Base-by-base conservation (phyloP, 2,797 vertebrate genomes). In the Lates japonicus region DNA sequence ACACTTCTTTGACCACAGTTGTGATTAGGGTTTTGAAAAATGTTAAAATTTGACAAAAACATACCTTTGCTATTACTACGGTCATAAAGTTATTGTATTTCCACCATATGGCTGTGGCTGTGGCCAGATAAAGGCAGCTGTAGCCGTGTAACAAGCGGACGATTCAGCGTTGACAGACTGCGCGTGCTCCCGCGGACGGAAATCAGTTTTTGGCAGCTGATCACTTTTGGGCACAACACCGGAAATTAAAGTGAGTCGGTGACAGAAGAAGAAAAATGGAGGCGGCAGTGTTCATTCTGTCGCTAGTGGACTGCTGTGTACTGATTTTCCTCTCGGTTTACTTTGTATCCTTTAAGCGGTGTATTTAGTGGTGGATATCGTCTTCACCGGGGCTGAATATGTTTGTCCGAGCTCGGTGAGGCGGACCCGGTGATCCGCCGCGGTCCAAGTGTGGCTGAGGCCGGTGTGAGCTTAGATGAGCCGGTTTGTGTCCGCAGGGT, bases 261-360 rank as follows among this genome's bases (percentile, higher is more conserved):
- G 13, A 29, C 58, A 52, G 63, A 78, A 85, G 59, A 74, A 60
- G 55, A 85, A 94, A 89, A 64, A 98, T 98, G 98, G 98, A 99
- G 92, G 97, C 97, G 39, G 95, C 96, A 41, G 97, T 99, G 83
- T 99, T 99, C 89, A 95, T 99, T 66, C 92, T 99, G 63, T 98
- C 98, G 0, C 95, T 99, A 11, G 95, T 98, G 46, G 98, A 99
- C 85, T 98, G 98, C 63, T 99, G 98, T 67, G 95, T 96, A 17
- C 94, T 99, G 63, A 99, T 99, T 90, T 99, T 99, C 78, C 96
- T 99, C 16, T 96, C 98, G 0, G 98, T 99, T 1, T 99, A 98
- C 84, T 99, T 99, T 55, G 98, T 98, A 99, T 99, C 98, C 97
- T 98, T 93, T 12, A 0, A 0, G 2, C 3, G 6, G 0, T 25